Conservation (phyloP, 2,888 invertebrate genomes). For the Helicoverpa assulta region DNA sequence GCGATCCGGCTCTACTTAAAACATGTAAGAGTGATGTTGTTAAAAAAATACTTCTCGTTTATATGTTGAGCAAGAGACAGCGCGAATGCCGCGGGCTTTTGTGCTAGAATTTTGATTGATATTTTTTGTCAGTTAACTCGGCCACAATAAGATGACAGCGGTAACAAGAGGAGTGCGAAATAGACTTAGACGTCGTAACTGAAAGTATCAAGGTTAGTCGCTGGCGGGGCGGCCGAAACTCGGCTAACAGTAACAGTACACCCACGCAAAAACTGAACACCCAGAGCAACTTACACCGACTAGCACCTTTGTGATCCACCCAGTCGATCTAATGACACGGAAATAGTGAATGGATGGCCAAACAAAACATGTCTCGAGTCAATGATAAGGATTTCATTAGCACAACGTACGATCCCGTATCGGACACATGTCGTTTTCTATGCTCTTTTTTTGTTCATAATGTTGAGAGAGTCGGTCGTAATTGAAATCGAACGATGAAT, state of each 20-base stretch:
- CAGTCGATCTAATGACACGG: slow-evolving; percentile 84
- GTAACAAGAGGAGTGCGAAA: slow-evolving; percentile 89
- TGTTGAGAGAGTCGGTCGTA: slow-evolving; percentile 73
- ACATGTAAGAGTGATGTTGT: slow-evolving; percentile 68
- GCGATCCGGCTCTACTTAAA: slow-evolving; percentile 76
- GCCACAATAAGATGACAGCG: slow-evolving; percentile 89
- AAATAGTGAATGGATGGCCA: slow-evolving; percentile 80
- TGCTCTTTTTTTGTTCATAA: slow-evolving; percentile 67
- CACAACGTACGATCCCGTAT: slow-evolving; percentile 58
- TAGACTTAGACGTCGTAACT: slow-evolving; percentile 85
- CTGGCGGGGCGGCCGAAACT: slow-evolving; percentile 84
- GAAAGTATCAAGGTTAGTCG: slow-evolving; percentile 89
- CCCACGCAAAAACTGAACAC: slow-evolving; percentile 85
- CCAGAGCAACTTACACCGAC: slow-evolving; percentile 74
- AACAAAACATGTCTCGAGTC: slow-evolving; percentile 71
- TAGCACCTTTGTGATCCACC: slow-evolving; percentile 81
- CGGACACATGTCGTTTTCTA: slow-evolving; percentile 62
- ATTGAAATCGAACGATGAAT: slow-evolving; percentile 69
- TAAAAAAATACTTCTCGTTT: slow-evolving; percentile 76
- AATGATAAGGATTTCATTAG: slow-evolving; percentile 82
- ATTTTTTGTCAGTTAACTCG: slow-evolving; percentile 89
- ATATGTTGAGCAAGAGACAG: slow-evolving; percentile 81
- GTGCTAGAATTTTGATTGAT: slow-evolving; percentile 90
- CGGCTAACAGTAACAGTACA: slow-evolving; percentile 88
- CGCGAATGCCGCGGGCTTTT: slow-evolving; percentile 86